Conservation (phyloP, 1,140 invertebrate species). For the Drosophila trapezifrons region DNA sequence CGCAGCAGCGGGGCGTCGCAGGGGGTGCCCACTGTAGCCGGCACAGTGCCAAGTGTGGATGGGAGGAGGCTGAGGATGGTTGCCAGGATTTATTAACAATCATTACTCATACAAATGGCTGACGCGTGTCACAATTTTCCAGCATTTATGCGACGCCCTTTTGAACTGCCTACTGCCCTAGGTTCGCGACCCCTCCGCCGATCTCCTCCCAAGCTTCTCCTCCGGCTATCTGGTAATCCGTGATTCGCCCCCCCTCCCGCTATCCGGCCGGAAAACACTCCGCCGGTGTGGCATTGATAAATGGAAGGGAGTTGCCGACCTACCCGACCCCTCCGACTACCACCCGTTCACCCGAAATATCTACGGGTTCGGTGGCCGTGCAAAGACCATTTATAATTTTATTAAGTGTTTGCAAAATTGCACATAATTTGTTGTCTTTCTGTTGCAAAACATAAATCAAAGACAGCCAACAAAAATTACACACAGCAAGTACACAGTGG, state of each 20-base stretch:
- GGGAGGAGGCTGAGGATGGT: slow-evolving; percentile 19
- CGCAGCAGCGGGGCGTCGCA: slow-evolving; percentile 14
- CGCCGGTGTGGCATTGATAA: slow-evolving; percentile 68
- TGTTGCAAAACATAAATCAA: slow-evolving; percentile 71
- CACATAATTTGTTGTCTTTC: slow-evolving; percentile 82
- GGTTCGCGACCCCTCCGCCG: slow-evolving; percentile 22
- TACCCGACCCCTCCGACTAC: neutral
- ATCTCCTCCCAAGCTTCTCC: neutral
- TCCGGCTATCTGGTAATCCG: slow-evolving; percentile 24
- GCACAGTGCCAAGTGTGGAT: neutral
- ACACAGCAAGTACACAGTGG: slow-evolving; percentile 21
- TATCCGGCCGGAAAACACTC: slow-evolving; percentile 44
- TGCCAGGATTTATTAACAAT: slow-evolving; percentile 80
- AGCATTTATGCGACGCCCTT: slow-evolving; percentile 77
- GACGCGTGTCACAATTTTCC: slow-evolving; percentile 82
- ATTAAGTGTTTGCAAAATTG: slow-evolving; percentile 83
- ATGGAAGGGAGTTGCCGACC: slow-evolving; percentile 69
- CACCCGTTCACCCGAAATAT: neutral
- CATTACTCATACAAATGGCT: slow-evolving; percentile 83
- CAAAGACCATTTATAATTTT: slow-evolving; percentile 83
- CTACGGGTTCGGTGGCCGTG: slow-evolving; percentile 59
- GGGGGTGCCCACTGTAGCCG: slow-evolving; percentile 15
- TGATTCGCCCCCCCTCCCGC: slow-evolving; percentile 18
- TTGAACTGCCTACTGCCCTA: slow-evolving; percentile 68
- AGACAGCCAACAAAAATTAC: slow-evolving; percentile 49